phyloP scores from a whole-genome alignment of 2,888 invertebrate genomes.

The Oxystoma pomonae region DNA sequence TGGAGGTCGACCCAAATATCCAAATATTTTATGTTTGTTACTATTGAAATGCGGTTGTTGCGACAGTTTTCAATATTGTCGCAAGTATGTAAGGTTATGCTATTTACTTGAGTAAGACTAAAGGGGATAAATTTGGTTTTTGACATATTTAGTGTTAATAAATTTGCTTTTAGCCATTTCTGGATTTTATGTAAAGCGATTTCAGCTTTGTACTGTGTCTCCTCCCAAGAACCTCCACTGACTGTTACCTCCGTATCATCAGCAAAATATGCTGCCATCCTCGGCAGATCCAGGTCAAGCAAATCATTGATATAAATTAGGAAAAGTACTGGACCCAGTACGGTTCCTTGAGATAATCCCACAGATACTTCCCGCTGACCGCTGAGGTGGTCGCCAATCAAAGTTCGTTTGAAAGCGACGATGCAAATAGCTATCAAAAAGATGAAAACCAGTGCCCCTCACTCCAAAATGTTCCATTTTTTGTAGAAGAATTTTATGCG shows the following conservation, averaged over 20 bases:
- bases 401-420: not conserved
- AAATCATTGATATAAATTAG: not conserved
- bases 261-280: not conserved
- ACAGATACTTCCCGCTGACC: too few relatives aligned
- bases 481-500: not conserved
- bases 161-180: not conserved
- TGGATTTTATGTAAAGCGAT: not conserved
- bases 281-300: not conserved
- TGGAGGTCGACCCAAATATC: not conserved
- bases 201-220: not conserved
- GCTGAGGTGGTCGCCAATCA: too few relatives aligned
- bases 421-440: constrained; percentile 1
- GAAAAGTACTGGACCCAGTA: not conserved
- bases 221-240: not conserved
- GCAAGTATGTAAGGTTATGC: not conserved
- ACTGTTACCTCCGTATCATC: not conserved
- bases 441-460: not conserved
- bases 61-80: not conserved
- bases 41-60: not conserved
- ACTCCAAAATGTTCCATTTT: not conserved
- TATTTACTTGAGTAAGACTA: not conserved
- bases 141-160: not conserved
- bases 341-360: not conserved
- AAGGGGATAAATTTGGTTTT: not conserved
- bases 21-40: not conserved